These are phyloP conservation scores for Cettia cetti DNA, from an alignment of 2,113 vertebrate species.

Conservation along the genomic window DNA sequence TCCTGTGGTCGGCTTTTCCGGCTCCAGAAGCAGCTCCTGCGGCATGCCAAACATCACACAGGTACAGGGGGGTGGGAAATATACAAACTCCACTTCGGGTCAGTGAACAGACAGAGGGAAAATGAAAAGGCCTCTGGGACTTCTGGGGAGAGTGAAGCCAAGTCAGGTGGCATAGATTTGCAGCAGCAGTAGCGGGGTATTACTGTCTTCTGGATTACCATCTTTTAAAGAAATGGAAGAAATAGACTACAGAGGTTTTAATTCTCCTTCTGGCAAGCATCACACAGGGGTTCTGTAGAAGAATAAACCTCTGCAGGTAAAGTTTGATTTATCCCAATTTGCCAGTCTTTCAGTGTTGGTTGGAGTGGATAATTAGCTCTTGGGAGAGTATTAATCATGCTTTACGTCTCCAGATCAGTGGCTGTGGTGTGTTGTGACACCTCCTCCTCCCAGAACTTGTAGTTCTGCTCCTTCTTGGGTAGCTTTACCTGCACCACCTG, in stretches of 20 bases:
- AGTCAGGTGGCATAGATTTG: not conserved
- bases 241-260: not conserved
- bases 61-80: slow-evolving; percentile 67
- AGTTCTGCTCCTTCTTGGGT: not conserved
- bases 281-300: not conserved
- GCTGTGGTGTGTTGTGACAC: not conserved
- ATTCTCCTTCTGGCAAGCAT: not conserved
- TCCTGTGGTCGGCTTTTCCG: slow-evolving; percentile 96
- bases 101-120: not conserved
- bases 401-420: not conserved
- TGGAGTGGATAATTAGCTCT: not conserved
- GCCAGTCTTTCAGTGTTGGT: not conserved
- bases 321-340: not conserved
- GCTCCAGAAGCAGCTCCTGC: slow-evolving; percentile 95
- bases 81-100: not conserved
- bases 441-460: not conserved
- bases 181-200: not conserved
- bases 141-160: not conserved
- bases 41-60: slow-evolving; percentile 97
- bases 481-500: not conserved
- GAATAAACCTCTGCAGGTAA: not conserved
- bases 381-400: not conserved
- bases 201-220: not conserved
- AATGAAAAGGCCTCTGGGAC: not conserved
- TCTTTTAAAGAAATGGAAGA: not conserved